Evolutionary conservation across 2,888 invertebrate species (phyloP), one percentile per base, ranked within the genome.

Genomic region (Nemotelus nigrinus): DNA sequence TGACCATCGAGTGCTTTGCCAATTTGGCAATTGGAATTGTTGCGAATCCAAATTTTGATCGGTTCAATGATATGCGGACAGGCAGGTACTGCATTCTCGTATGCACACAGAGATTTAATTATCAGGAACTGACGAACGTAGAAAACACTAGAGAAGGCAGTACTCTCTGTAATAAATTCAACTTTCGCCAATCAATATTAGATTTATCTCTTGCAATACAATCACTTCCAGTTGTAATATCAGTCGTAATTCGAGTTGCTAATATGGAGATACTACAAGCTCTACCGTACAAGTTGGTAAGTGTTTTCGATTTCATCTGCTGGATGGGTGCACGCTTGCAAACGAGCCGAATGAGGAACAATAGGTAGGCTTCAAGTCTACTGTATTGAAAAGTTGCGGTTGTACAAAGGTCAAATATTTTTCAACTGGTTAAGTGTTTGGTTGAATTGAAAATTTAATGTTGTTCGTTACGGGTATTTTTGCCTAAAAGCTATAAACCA

Each of bases 111-210:
- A 50, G 2, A 50, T n/a, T 68, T 53, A 68, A 68, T 53, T 25
- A 53, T 53, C 50, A 41, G 45, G 48, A 63, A 68, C 53, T 63
- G 43, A 63, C 43, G 39, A 68, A 50, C 43, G 70, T 43, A 55
- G 53, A 70, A 70, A 70, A 70, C 53, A 47, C 6, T 41, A 53
- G 55, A n/a, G 8, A 50, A n/a, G 65, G 25, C 25, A 25, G 25
- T 43, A 74, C 48, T 48, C 41, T 48, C n/a, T 41, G 6, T 43
- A 74, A 74, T 74, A 63, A 63, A 74, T 74, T 74, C 48, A 48
- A 50, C 74, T 74, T 74, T 74, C 74, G 63, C 74, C 74, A 74
- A 60, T 74, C 74, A 55, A 70, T 70, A 70, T 70, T 55, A 55
- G 70, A 47, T 70, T 43, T 70, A 70, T 70, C 70, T 53, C n/a